Conservation (phyloP, 2,797 vertebrate species). For the Poeciliopsis infans region DNA sequence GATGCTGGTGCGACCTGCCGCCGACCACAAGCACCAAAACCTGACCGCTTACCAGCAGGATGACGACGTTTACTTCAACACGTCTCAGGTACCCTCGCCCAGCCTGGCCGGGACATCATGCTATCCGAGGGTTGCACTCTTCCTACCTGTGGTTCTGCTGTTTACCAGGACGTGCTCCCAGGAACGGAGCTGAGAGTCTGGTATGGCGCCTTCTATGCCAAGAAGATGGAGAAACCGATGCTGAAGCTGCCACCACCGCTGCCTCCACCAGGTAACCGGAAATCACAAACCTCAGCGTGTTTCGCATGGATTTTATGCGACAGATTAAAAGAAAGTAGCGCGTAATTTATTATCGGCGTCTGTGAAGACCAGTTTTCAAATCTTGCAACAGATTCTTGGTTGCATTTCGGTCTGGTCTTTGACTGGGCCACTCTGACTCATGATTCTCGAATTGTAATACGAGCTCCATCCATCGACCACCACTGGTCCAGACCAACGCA, state of each 20-base stretch:
- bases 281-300: neutral
- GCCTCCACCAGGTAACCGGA: constrained; percentile 61
- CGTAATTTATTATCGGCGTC: neutral
- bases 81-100: constrained; percentile 80
- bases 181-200: constrained; percentile 95
- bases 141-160: neutral
- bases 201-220: constrained; percentile 98
- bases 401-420: neutral
- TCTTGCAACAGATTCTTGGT: neutral
- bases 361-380: neutral
- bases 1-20: constrained; percentile 95
- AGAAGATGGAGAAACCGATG: constrained; percentile 95
- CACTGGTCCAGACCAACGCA: neutral
- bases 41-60: constrained; percentile 95
- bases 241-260: constrained; percentile 81
- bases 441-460: neutral
- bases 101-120: neutral
- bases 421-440: neutral
- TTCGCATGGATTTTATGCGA: neutral
- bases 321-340: neutral
- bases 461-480: neutral
- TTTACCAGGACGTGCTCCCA: constrained; percentile 85
- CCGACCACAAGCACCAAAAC: constrained; percentile 90
- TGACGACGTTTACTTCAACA: constrained; percentile 94
- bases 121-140: neutral